These are phyloP conservation scores for Dendrophyllia cribrosa DNA, from an alignment of 64 coral and sea anemone genomes.

Conservation along the genomic window DNA sequence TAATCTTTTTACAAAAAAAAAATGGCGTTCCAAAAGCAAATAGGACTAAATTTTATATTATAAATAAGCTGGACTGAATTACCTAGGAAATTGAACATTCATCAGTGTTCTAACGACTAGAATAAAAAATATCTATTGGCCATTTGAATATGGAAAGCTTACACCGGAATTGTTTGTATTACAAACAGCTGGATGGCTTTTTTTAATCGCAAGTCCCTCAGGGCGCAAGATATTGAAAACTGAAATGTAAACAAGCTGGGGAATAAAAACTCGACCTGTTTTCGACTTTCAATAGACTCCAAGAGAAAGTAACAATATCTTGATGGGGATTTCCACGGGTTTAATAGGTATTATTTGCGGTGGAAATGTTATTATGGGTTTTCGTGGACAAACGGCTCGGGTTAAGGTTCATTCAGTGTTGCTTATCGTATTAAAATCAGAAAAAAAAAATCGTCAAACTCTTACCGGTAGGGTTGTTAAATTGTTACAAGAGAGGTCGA, in stretches of 20 bases:
- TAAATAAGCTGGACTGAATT: too few species aligned
- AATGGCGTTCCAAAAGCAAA: too few species aligned
- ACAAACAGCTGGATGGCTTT: not conserved
- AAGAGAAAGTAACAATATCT: not conserved
- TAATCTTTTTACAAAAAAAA: too few species aligned
- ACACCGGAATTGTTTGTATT: too few species aligned
- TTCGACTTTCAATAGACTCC: not conserved
- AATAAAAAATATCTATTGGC: too few species aligned
- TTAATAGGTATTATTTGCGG: too few species aligned
- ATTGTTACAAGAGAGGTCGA: constrained; percentile 88
- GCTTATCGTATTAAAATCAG: not conserved
- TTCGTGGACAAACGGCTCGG: not conserved
- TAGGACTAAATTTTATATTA: too few species aligned
- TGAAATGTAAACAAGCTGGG: not conserved
- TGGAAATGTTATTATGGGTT: not conserved
- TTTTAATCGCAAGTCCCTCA: not conserved
- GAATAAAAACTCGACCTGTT: not conserved
- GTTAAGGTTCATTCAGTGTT: not conserved
- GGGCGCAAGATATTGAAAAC: not conserved
- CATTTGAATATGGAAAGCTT: too few species aligned
- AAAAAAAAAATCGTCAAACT: not conserved
- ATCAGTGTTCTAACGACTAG: too few species aligned
- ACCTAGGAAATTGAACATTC: too few species aligned
- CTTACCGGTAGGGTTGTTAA: constrained; percentile 83
- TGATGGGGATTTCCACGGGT: too few species aligned